Base-by-base conservation (phyloP, 2,113 vertebrate genomes). In the Henicopernis longicauda region DNA sequence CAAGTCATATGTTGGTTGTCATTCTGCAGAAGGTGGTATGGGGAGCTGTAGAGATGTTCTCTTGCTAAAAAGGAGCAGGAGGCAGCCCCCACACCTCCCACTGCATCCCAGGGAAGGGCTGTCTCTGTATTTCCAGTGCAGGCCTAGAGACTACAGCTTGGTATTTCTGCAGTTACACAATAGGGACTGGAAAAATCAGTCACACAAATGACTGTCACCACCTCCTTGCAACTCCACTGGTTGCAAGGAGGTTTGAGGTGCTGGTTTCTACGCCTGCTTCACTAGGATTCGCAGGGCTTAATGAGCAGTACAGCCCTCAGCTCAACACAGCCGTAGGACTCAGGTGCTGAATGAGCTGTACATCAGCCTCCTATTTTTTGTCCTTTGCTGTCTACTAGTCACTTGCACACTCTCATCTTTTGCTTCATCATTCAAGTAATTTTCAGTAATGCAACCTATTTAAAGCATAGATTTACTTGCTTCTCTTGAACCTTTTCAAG, bases 1-100 rank as follows among this genome's bases (percentile, higher is more conserved):
- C 66, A 94, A 95, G 89, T 96, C 94, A 89, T 97, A 95, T 95
- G 96, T 71, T 96, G 89, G 91, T 97, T 97, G 97, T 96, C 96
- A 93, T 96, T 96, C 82, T 87, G 86, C 86, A 95, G 93, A 91
- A 97, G 89, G 89, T 93, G 92, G 77, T 87, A 95, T 69, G 76
- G 81, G 91, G 90, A 97, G 86, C 91, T 94, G 89, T 85, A 91
- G 95, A 95, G 95, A 95, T 94, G 93, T 95, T 96, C 89, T 94
- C 94, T 91, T 80, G 91, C 96, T 97, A 94, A 93, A 96, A 95
- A 1, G 7, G 45, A 97, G 97, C 92, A 84, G 90, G 70, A 97
- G 93, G 86, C 97, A 97, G 93, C 95, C 89, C 91, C 94, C 94
- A 95, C 91, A 95, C 77, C 91, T 96, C 91, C 70, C 66, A 93